Evolutionary conservation across 2,113 vertebrate species (phyloP).

Genomic region (Periophthalmodon schlosseri): DNA sequence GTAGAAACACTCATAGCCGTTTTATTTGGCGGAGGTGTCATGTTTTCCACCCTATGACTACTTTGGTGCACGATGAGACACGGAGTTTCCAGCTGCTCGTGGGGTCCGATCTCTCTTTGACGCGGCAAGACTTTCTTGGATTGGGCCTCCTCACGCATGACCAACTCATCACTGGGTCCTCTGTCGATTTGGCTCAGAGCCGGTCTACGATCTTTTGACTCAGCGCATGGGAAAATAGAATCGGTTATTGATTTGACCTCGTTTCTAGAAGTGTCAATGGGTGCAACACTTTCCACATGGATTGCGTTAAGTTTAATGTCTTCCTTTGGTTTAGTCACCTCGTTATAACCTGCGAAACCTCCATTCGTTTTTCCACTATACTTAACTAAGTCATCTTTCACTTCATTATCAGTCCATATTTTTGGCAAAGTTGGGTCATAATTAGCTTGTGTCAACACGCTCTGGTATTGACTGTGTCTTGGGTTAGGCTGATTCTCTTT

Average conservation of each 20-base stretch:
- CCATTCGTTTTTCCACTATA: slow-evolving; percentile 5
- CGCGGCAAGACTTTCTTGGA: slow-evolving; percentile 25
- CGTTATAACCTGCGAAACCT: background rate
- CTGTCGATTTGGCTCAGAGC: slow-evolving; percentile 43
- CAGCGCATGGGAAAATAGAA: background rate
- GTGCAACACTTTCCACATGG: background rate
- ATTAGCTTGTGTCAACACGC: slow-evolving; percentile 2
- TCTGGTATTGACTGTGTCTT: slow-evolving; percentile 12
- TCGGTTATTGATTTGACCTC: slow-evolving; percentile 41
- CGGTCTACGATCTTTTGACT: slow-evolving; percentile 36
- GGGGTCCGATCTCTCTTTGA: slow-evolving; percentile 45
- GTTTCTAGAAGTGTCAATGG: slow-evolving; percentile 6
- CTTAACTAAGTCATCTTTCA: slow-evolving; percentile 16
- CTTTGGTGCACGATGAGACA: slow-evolving; percentile 19
- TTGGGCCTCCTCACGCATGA: slow-evolving; percentile 44
- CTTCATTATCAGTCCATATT: slow-evolving; percentile 14
- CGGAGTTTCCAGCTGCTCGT: slow-evolving; percentile 52
- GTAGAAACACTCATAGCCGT: background rate
- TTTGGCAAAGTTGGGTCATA: background rate
- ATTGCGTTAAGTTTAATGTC: background rate
- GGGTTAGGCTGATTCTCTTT: background rate
- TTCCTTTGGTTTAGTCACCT: background rate
- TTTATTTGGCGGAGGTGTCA: background rate
- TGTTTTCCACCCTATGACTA: slow-evolving; percentile 17
- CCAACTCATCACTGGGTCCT: slow-evolving; percentile 46